A percentile compares a stretch with the other conserved stretches of the same genome.
Conservation (phyloP, 2,113 vertebrate species). For the Rutilus rutilus region DNA sequence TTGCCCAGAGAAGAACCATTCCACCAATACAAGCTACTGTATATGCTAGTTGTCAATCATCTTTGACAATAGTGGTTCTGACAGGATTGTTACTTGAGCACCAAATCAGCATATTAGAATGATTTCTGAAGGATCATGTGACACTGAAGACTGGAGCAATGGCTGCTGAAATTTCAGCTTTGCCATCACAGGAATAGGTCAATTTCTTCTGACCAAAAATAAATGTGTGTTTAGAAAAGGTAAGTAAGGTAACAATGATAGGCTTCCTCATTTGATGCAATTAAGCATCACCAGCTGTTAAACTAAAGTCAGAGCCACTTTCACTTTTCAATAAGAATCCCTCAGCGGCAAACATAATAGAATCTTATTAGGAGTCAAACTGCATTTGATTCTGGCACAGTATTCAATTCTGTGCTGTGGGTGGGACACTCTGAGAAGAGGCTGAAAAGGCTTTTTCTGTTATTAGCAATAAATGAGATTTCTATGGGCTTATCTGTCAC, state of each 20-base stretch:
- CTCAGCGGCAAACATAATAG: conserved; percentile 1
- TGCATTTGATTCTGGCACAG: conserved; percentile 37
- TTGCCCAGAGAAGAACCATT: no score
- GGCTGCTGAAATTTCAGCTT: background rate
- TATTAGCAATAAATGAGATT: conserved; percentile 39
- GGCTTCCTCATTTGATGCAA: conserved; percentile 2
- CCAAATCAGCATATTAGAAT: background rate
- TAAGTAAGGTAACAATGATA: background rate
- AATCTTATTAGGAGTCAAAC: conserved; percentile 36
- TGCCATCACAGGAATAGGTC: background rate
- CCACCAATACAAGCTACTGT: no score
- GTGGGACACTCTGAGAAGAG: conserved; percentile 33
- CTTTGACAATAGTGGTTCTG: no score
- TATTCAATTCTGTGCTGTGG: conserved; percentile 64
- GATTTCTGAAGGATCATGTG: background rate
- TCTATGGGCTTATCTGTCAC: conserved; percentile 32
- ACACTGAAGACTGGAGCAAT: background rate
- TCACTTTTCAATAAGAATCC: conserved; percentile 26
- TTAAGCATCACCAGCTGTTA: conserved; percentile 27
- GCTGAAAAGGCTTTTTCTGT: conserved; percentile 12
- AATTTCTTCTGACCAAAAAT: background rate
- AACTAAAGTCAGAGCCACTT: background rate
- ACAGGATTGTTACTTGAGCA: background rate
- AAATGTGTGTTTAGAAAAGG: background rate
- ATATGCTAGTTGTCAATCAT: no score